Evolutionary conservation across 1,140 invertebrate genomes (phyloP).

Genomic region (Battus philenor): DNA sequence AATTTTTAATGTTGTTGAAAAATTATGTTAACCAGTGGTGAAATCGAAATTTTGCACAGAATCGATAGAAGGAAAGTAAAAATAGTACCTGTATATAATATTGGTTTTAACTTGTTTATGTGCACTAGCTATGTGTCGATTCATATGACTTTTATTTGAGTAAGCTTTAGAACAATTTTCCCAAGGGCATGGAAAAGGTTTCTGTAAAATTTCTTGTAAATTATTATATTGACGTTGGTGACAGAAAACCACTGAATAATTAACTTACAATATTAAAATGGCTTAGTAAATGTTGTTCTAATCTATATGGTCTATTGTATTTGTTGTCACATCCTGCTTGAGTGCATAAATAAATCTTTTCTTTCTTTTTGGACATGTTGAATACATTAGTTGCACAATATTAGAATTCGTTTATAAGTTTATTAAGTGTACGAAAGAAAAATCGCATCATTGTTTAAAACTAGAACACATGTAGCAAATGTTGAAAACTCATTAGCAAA

Average conservation of each 20-base stretch:
- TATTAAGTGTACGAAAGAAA: no score
- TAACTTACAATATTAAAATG: conserved; percentile 67
- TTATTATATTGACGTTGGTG: neutral
- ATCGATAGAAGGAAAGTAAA: neutral
- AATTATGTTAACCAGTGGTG: no score
- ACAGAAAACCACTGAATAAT: neutral
- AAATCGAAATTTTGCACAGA: no score
- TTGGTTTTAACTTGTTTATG: conserved; percentile 33
- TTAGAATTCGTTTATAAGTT: no score
- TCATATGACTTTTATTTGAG: conserved; percentile 69
- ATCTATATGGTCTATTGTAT: conserved; percentile 66
- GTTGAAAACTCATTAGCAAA: no score
- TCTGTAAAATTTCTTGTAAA: conserved; percentile 43
- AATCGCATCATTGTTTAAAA: no score
- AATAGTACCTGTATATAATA: conserved; percentile 43
- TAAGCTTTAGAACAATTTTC: conserved; percentile 68
- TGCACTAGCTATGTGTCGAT: conserved; percentile 58
- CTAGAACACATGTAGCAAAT: no score
- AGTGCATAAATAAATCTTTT: conserved; percentile 46
- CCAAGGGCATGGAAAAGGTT: conserved; percentile 56
- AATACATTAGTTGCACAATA: conserved; percentile 60
- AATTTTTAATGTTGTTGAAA: no score
- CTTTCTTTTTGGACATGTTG: conserved; percentile 22
- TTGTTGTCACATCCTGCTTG: conserved; percentile 50
- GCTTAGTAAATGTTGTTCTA: conserved; percentile 58